A percentile compares a stretch with the other conserved stretches of the same genome.
Evolutionary conservation across 2,888 invertebrate species (phyloP).

Genomic region (Amphipyra tragopoginis): DNA sequence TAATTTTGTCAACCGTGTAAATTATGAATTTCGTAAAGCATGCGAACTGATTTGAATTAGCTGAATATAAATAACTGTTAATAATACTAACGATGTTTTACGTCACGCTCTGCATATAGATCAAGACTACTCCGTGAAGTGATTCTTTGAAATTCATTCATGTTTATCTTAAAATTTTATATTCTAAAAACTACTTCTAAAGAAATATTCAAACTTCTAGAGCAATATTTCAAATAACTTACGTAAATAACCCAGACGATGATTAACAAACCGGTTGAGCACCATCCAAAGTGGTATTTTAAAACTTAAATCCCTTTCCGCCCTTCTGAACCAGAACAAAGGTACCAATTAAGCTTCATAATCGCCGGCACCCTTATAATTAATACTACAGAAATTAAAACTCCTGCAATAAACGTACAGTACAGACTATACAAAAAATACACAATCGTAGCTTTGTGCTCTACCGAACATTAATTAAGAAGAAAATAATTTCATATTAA

Average conservation of each 20-base stretch:
- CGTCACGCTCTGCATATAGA: conserved; percentile 22
- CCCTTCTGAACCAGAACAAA: conserved; percentile 75
- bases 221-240: conserved; percentile 4
- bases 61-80: conserved; percentile 14
- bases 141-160: too few species aligned
- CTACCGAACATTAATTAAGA: conserved; percentile 86
- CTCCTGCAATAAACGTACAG: conserved; percentile 75
- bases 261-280: conserved; percentile 64
- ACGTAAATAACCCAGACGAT: conserved; percentile 46
- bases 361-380: conserved; percentile 82
- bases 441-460: conserved; percentile 83
- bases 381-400: conserved; percentile 85
- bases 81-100: conserved; percentile 11
- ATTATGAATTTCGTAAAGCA: conserved; percentile 24
- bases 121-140: background rate
- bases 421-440: conserved; percentile 76
- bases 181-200: conserved; percentile 18
- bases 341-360: conserved; percentile 83
- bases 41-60: conserved; percentile 44
- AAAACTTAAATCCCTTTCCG: conserved; percentile 74
- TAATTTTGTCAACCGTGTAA: conserved; percentile 40
- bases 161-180: too few species aligned
- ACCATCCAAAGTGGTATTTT: conserved; percentile 67
- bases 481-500: conserved; percentile 72
- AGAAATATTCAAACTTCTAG: background rate